These are phyloP conservation scores for Notiomystis cincta DNA, from an alignment of 2,113 vertebrate genomes.

Conservation along the genomic window DNA sequence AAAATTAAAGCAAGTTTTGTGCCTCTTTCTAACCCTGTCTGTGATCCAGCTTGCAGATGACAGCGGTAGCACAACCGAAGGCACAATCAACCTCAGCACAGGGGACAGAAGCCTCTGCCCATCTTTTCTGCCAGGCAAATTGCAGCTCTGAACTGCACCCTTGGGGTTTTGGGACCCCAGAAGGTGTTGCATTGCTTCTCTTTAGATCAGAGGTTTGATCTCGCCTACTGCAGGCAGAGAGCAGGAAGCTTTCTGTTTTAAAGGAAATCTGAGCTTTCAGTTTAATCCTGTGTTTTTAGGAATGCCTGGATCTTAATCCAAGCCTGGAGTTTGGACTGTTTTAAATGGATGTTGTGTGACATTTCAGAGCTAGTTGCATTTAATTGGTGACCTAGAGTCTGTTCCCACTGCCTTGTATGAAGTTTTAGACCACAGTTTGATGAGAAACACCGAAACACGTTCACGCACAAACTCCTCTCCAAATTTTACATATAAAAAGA, in stretches of 20 bases:
- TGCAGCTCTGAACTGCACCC: not conserved
- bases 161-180: not conserved
- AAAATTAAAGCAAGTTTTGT: not conserved
- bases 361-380: constrained; percentile 30
- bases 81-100: not conserved
- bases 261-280: constrained; percentile 45
- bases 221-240: not conserved
- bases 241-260: constrained; percentile 31
- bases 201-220: not conserved
- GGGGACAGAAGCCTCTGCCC: not conserved
- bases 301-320: constrained; percentile 38
- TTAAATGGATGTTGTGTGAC: constrained; percentile 43
- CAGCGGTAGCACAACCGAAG: not conserved
- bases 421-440: not conserved
- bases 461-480: not conserved
- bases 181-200: not conserved
- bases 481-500: not conserved
- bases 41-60: not conserved
- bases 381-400: constrained; percentile 11
- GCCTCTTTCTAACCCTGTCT: not conserved
- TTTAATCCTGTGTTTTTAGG: constrained; percentile 55
- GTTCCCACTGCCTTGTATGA: not conserved
- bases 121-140: not conserved
- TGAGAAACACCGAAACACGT: not conserved
- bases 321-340: constrained; percentile 19